Evolutionary conservation across 2,113 vertebrate species (phyloP).

Genomic region (Callipepla squamata): DNA sequence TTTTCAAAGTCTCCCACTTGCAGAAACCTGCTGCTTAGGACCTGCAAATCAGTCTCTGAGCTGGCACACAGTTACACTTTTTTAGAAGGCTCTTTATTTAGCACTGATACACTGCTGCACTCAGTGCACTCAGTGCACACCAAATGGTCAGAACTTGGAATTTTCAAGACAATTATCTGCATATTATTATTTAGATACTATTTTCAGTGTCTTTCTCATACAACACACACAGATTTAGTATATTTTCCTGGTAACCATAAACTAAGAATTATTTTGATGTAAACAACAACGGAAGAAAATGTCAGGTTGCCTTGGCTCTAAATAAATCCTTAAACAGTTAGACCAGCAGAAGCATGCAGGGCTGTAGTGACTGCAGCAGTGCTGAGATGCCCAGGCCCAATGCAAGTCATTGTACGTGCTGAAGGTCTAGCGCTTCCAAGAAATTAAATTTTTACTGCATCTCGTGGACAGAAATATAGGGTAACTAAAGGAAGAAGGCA

Average conservation of each 20-base stretch:
- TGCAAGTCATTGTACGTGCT: not conserved
- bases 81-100: not conserved
- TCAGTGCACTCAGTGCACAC: not conserved
- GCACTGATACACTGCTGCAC: not conserved
- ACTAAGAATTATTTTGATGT: not conserved
- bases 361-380: rapidly evolving
- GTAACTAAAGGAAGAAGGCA: not conserved
- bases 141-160: not conserved
- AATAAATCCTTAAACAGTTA: not conserved
- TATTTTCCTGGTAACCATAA: not conserved
- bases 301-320: not conserved
- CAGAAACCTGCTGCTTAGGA: not conserved
- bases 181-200: not conserved
- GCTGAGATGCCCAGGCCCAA: not conserved
- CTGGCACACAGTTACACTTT: not conserved
- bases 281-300: not conserved
- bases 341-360: not conserved
- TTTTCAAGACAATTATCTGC: not conserved
- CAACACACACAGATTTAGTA: not conserved
- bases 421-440: not conserved
- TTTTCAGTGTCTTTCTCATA: not conserved
- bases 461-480: not conserved
- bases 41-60: not conserved
- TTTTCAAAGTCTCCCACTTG: not conserved
- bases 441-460: not conserved